Percentiles rank a stretch among this genome's conserved stretches.
These are phyloP conservation scores for Oxyura jamaicensis DNA, from an alignment of 2,113 vertebrate genomes.

Conservation along the genomic window DNA sequence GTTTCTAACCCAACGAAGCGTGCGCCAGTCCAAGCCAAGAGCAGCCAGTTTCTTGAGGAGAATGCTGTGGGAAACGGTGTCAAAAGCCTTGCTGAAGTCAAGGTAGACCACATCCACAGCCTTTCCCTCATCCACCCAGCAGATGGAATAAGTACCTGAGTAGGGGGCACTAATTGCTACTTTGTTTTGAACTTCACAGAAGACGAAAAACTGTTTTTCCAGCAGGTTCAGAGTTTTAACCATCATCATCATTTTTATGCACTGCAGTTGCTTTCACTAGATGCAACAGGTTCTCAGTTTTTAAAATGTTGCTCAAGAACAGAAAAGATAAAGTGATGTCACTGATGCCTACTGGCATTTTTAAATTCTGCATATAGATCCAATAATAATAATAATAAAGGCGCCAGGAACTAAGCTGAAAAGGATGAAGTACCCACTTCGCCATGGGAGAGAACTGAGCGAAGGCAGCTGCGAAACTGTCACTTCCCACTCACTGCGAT, in stretches of 20 bases:
- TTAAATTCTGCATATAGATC: too few relatives aligned
- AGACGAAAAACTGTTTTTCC: neutral
- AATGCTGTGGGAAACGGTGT: too few relatives aligned
- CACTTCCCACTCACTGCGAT: neutral
- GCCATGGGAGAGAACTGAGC: neutral
- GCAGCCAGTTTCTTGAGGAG: too few relatives aligned
- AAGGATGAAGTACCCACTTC: neutral
- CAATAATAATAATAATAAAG: too few relatives aligned
- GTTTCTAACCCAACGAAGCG: too few relatives aligned
- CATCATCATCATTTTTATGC: neutral
- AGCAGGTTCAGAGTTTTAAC: neutral
- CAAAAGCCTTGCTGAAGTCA: too few relatives aligned
- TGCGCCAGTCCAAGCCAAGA: too few relatives aligned
- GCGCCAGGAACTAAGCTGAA: neutral
- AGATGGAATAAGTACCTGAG: neutral
- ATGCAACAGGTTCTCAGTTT: neutral
- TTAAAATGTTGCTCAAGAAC: neutral
- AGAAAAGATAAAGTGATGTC: neutral
- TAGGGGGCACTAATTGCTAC: neutral
- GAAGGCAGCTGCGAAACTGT: neutral
- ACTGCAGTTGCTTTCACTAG: neutral
- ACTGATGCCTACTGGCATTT: neutral
- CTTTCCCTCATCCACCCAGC: too few relatives aligned
- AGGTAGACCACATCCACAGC: too few relatives aligned
- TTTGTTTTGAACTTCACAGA: neutral